Evolutionary conservation across 2,113 vertebrate species (phyloP), one percentile per base, ranked within the genome.

Genomic region (Oxyruncus cristatus): DNA sequence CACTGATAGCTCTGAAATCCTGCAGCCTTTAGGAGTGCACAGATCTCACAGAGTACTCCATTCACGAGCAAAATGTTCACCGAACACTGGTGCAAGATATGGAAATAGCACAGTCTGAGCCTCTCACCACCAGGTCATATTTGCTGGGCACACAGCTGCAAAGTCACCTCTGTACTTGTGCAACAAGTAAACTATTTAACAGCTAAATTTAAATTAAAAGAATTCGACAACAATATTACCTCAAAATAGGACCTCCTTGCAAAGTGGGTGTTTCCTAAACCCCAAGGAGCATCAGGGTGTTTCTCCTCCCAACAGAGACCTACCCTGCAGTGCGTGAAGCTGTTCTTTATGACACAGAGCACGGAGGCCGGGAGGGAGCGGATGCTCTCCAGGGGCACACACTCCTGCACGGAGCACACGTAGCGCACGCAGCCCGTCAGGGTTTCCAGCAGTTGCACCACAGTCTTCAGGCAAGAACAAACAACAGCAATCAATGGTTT

Each of bases 321-420:
- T 59, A 99, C 99, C 98, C 99, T 99, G 97, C 99, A 99, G 96
- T 99, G 99, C 37, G 97, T 98, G 94, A 99, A 99, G 1, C 98
- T 98, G 94, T 97, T 98, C 97, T 97, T 99, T 24, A 99, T 94
- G 30, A 99, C 73, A 12, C 98, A 98, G n/a, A 99, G 98, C 55
- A 99, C 83, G 1, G 98, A 99, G 42, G 97, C 78, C 0, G 99
- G 99, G 12, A 99, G 98, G 35, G 99, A 99, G 65, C 98, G 98
- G 79, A 99, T 97, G 32, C 94, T 96, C 37, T 96, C 95, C 52
- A 99, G 95, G 42, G 97, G 74, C 52, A 98, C 53, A 3, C 96
- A 52, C 63, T 98, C 98, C 28, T 98, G 98, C 56, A 98, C 95
- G 0, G 98, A 96, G 95, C 98, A 97, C 55, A 99, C 6, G 9